Evolutionary conservation across 2,113 vertebrate species (phyloP).

Genomic region (Prietella phreatophila): DNA sequence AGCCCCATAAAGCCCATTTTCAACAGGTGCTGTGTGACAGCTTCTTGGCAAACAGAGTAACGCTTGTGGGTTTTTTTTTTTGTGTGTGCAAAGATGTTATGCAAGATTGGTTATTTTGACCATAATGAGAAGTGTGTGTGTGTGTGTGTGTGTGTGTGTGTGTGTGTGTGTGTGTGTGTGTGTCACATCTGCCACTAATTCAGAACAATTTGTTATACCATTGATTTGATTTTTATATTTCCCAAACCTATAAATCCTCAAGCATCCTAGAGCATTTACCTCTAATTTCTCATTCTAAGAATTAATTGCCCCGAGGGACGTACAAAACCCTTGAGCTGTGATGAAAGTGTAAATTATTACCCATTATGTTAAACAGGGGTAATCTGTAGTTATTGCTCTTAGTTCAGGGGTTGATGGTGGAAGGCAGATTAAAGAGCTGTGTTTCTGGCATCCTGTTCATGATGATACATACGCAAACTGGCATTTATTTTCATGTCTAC

Average conservation of each 20-base stretch:
- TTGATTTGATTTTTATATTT: not conserved
- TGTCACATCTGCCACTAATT: not conserved
- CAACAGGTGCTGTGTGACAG: conserved; percentile 25
- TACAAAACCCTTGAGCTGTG: not conserved
- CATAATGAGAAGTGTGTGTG: not conserved
- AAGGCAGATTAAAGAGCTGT: not conserved
- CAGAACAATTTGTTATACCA: not conserved
- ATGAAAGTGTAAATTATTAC: not conserved
- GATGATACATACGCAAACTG: not conserved
- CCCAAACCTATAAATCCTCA: not conserved
- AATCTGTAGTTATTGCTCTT: conserved; percentile 1
- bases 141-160: not conserved
- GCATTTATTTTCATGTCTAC: not conserved
- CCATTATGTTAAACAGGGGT: not conserved
- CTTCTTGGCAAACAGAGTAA: conserved; percentile 40
- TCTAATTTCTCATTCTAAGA: not conserved
- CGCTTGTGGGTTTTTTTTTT: not conserved
- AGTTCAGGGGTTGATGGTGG: not conserved
- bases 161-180: not conserved
- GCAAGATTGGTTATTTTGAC: conserved; percentile 1
- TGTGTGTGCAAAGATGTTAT: not conserved
- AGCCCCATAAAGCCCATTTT: conserved; percentile 31
- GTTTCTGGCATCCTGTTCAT: conserved; percentile 4
- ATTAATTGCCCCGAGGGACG: not conserved
- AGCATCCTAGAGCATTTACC: conserved; percentile 1